These are phyloP conservation scores for Lycocorax pyrrhopterus DNA, from an alignment of 2,113 vertebrate species.

Conservation along the genomic window DNA sequence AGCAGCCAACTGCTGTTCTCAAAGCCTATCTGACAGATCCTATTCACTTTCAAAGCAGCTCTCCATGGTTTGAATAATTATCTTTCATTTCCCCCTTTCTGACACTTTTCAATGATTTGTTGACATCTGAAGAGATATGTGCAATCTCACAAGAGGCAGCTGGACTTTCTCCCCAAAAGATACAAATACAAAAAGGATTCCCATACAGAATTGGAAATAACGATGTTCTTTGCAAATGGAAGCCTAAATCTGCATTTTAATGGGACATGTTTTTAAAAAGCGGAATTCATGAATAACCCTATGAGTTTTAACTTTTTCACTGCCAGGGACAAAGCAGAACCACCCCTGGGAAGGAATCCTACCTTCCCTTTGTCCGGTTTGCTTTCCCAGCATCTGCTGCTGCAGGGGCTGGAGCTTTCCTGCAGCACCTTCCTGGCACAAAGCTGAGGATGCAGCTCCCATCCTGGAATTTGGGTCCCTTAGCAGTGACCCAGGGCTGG, in stretches of 20 bases:
- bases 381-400: background rate
- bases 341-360: conserved; percentile 4
- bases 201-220: conserved; percentile 77
- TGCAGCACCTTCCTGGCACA: background rate
- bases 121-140: conserved; percentile 78
- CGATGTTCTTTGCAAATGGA: conserved; percentile 73
- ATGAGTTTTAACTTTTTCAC: conserved; percentile 66
- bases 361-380: background rate
- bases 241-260: conserved; percentile 75
- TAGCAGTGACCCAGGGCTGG: background rate
- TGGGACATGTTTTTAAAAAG: conserved; percentile 62
- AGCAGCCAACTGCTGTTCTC: conserved; percentile 76
- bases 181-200: conserved; percentile 75
- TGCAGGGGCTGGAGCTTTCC: background rate
- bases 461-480: accelerated
- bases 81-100: conserved; percentile 75
- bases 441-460: background rate
- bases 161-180: conserved; percentile 73
- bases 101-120: conserved; percentile 77
- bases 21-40: conserved; percentile 77
- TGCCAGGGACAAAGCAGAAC: conserved; percentile 20
- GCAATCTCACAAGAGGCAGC: conserved; percentile 75
- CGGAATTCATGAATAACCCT: conserved; percentile 54
- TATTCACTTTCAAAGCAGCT: conserved; percentile 81
- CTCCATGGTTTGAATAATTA: conserved; percentile 74